Evolutionary conservation across 2,888 invertebrate genomes (phyloP).

Genomic region (Axea sp.): DNA sequence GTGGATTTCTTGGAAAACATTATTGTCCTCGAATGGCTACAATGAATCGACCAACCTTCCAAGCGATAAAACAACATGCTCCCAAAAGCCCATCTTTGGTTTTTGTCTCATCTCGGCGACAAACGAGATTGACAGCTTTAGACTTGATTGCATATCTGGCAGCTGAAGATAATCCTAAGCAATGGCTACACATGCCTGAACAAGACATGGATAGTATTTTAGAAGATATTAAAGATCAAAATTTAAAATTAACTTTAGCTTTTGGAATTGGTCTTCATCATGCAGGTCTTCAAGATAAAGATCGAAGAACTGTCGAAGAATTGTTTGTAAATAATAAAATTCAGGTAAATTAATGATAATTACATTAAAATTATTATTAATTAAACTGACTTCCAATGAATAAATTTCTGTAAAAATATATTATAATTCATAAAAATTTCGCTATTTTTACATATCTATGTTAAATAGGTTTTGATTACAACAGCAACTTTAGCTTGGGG

Average conservation of each 20-base stretch:
- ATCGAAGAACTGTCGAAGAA: constrained; percentile 94
- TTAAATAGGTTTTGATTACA: constrained; percentile 89
- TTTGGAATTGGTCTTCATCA: constrained; percentile 99
- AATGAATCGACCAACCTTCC: constrained; percentile 99
- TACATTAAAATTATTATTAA: not conserved
- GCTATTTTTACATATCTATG: not conserved
- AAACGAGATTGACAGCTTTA: constrained; percentile 97
- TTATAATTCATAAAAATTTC: no score
- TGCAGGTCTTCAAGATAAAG: constrained; percentile 96
- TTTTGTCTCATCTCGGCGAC: constrained; percentile 97
- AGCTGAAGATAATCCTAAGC: constrained; percentile 94
- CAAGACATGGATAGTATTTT: constrained; percentile 89
- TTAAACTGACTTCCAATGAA: no score
- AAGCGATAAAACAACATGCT: constrained; percentile 95
- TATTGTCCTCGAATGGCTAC: constrained; percentile 99
- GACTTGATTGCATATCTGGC: constrained; percentile 95
- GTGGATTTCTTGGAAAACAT: constrained; percentile 97
- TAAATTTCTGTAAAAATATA: no score
- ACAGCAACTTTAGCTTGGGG: constrained; percentile 99
- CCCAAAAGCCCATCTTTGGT: constrained; percentile 94
- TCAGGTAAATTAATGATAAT: constrained; percentile 82
- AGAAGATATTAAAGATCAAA: constrained; percentile 88
- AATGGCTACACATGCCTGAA: constrained; percentile 94
- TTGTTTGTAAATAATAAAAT: constrained; percentile 97
- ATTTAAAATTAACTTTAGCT: constrained; percentile 94